Conservation (phyloP, 2,888 invertebrate genomes). For the Clistopyga incitator region DNA sequence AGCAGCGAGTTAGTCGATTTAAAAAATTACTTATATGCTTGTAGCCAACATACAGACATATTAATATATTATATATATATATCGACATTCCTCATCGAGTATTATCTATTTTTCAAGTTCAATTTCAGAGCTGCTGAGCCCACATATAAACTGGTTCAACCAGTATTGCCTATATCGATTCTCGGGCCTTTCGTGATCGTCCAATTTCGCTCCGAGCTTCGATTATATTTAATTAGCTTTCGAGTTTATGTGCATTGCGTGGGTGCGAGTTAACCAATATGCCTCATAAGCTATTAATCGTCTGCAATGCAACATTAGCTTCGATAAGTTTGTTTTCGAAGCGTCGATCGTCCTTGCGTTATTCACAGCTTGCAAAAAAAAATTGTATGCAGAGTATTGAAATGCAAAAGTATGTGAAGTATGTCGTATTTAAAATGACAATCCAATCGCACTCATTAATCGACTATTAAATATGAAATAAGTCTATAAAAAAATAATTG, state of each 20-base stretch:
- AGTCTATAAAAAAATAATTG: too few relatives aligned
- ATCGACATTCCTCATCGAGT: conserved; percentile 36
- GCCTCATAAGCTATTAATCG: conserved; percentile 14
- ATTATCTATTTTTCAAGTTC: conserved; percentile 53
- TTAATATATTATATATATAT: conserved; percentile 19
- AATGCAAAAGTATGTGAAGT: too few relatives aligned
- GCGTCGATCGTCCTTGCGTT: conserved; percentile 30
- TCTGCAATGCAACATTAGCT: conserved; percentile 4
- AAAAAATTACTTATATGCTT: conserved; percentile 46
- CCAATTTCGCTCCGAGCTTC: conserved; percentile 40
- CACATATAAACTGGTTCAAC: conserved; percentile 58
- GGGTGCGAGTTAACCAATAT: conserved; percentile 22
- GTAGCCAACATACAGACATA: conserved; percentile 10
- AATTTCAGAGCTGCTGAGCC: conserved; percentile 41
- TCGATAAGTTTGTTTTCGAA: conserved; percentile 39
- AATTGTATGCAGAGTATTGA: too few relatives aligned
- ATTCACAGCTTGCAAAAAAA: not conserved
- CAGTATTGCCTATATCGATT: conserved; percentile 54
- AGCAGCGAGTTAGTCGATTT: conserved; percentile 69
- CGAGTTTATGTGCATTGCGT: conserved; percentile 47
- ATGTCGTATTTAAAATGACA: too few relatives aligned
- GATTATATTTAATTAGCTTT: conserved; percentile 62
- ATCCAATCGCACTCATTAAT: too few relatives aligned
- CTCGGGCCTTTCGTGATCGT: conserved; percentile 42
- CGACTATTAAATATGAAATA: too few relatives aligned